These are phyloP conservation scores for Etheostoma nigrum DNA, from an alignment of 2,797 vertebrate species.

Conservation along the genomic window DNA sequence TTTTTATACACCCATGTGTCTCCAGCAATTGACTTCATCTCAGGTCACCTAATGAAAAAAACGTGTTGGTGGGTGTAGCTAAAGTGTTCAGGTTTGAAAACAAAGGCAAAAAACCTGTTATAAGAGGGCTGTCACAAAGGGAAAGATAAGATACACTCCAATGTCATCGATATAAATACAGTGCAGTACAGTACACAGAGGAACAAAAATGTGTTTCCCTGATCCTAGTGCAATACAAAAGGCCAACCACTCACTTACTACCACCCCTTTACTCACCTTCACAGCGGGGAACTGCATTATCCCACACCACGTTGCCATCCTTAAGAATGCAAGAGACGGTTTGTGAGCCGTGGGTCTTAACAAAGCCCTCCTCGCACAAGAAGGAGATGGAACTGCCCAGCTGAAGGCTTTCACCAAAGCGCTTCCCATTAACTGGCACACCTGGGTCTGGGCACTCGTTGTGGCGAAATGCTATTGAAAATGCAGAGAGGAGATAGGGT, in stretches of 20 bases:
- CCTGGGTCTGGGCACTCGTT: conserved; percentile 98
- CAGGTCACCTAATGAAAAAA: background rate
- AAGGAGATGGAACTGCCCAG: conserved; percentile 98
- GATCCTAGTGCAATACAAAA: too few relatives aligned
- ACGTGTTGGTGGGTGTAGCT: background rate
- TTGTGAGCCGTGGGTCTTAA: conserved; percentile 95
- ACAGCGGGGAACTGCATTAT: conserved; percentile 94
- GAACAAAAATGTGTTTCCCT: too few relatives aligned
- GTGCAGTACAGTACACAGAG: too few relatives aligned
- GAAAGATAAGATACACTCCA: background rate
- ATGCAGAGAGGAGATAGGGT: background rate
- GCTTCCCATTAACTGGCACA: conserved; percentile 95
- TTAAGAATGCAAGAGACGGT: conserved; percentile 96
- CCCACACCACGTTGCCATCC: conserved; percentile 97
- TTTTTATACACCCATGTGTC: background rate
- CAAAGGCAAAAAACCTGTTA: background rate
- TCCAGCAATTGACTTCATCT: background rate
- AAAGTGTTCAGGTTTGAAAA: background rate
- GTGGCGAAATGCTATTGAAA: conserved; percentile 91
- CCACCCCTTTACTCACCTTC: conserved; percentile 86
- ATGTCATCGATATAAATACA: too few relatives aligned
- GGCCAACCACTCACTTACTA: too few relatives aligned
- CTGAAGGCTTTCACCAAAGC: conserved; percentile 96
- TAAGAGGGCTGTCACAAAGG: background rate
- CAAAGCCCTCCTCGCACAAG: conserved; percentile 96